Evolutionary conservation across 2,797 vertebrate species (phyloP), one percentile per base, ranked within the genome.

Genomic region (Gallirallus australis): DNA sequence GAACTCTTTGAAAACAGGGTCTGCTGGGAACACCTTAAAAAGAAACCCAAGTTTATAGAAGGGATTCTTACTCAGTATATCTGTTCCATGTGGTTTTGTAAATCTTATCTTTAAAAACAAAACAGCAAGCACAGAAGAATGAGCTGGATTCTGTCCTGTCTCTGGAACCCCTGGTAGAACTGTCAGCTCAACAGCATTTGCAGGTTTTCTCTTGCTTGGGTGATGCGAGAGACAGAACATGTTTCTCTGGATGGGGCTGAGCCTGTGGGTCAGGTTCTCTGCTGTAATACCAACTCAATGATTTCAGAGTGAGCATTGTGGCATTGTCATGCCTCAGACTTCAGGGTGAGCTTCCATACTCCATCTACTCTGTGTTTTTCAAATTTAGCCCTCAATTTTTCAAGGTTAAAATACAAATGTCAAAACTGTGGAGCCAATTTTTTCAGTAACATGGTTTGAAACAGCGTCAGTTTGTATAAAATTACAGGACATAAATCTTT

Each of bases 131-230:
- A 56, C 12, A 1, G 69, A 86, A 54, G 54, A 89, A 82, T 8
- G 89, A 96, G 89, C 95, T 96, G 94, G 94, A 42, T 96, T 91
- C 83, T 83, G 61, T 96, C 89, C 90, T 95, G 90, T 39, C 65
- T 69, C 84, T 92, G 94, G 94, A 91, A 92, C 42, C 12, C 35
- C 61, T 5, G 4, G 45, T 20, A 89, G 75, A 93, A 71, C 87
- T 91, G 83, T 93, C 83, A 95, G 53, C 72, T 84, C 76, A 92
- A 57, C 10, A 12, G 61, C 89, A 9, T 61, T 65, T 81, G 91
- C 28, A 75, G 76, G 12, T 91, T 78, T 78, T 87, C 57, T 78
- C 45, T 81, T 83, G 76, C 84, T 56, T 75, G 61, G 82, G 35
- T 88, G 69, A 56, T 65, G 69, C 40, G 76, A 90, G 90, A 80